A percentile compares a stretch with the other conserved stretches of the same genome.
Conservation (phyloP, 2,888 invertebrate species). For the Aphidoletes aphidimyza region DNA sequence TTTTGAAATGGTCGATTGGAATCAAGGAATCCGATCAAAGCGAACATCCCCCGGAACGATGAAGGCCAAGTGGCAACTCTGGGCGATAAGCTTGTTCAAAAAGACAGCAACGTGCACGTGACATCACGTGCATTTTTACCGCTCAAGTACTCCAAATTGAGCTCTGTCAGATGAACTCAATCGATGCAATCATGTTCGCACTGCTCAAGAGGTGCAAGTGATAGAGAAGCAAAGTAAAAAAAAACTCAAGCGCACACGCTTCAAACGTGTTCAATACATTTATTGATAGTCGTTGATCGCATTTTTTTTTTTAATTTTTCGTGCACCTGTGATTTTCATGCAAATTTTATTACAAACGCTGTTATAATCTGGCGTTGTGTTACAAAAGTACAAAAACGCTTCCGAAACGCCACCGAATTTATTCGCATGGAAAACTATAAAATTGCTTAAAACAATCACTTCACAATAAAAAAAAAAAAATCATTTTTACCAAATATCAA, state of each 20-base stretch:
- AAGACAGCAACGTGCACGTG: constrained; percentile 55
- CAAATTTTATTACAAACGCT: not conserved
- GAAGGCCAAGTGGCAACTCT: too few species aligned
- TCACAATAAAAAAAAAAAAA: not conserved
- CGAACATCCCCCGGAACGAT: not conserved
- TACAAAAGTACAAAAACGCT: not conserved
- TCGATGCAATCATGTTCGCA: not conserved
- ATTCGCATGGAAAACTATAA: constrained; percentile 33
- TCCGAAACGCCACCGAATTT: not conserved
- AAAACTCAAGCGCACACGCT: not conserved
- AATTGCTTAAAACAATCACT: constrained; percentile 25
- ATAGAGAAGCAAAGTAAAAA: not conserved
- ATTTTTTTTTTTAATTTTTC: constrained; percentile 28
- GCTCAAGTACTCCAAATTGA: not conserved
- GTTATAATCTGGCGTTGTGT: not conserved
- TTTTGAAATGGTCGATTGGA: constrained; percentile 23
- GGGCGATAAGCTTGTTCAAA: constrained; percentile 12
- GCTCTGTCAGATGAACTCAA: constrained; percentile 10
- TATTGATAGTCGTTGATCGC: constrained; percentile 50
- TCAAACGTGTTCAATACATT: constrained; percentile 43
- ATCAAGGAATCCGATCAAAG: constrained; percentile 4
- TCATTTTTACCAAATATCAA: constrained; percentile 28
- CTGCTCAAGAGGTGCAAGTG: not conserved
- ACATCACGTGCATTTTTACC: constrained; percentile 55
- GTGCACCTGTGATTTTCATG: constrained; percentile 30